Percentiles rank a stretch among this genome's conserved stretches.
phyloP scores from a whole-genome alignment of 2,888 invertebrate species.

The Auanema sp. region DNA sequence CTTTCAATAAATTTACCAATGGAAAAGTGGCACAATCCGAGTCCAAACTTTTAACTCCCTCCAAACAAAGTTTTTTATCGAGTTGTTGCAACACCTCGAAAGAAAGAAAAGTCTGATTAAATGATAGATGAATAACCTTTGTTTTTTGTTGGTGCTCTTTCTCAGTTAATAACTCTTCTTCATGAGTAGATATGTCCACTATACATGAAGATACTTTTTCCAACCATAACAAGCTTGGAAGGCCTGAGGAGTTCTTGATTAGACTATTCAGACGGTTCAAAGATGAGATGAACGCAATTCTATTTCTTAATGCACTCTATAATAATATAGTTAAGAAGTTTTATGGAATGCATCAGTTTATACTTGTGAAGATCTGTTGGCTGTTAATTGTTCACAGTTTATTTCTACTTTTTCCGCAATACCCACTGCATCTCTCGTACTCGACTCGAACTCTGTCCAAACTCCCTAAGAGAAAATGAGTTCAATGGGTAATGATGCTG shows the following conservation, averaged over 20 bases:
- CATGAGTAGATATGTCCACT: constrained; percentile 23
- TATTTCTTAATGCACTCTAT: constrained; percentile 26
- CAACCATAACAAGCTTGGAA: constrained; percentile 23
- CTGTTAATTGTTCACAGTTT: constrained; percentile 44
- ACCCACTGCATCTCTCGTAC: constrained; percentile 38
- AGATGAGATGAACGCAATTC: constrained; percentile 34
- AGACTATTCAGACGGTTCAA: constrained; percentile 33
- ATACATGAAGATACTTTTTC: constrained; percentile 39
- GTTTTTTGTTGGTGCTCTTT: constrained; percentile 6
- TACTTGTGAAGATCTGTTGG: constrained; percentile 32
- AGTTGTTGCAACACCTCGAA: constrained; percentile 16
- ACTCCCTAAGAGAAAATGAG: constrained; percentile 28
- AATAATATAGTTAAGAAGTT: neutral
- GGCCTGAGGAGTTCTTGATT: constrained; percentile 18
- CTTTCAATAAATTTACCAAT: constrained; percentile 14
- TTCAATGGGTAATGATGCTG: neutral
- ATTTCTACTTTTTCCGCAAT: constrained; percentile 49
- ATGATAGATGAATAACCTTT: constrained; percentile 5
- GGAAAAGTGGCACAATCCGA: constrained; percentile 34
- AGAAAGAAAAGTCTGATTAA: neutral
- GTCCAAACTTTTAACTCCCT: constrained; percentile 33
- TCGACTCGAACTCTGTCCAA: constrained; percentile 44
- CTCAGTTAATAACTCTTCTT: constrained; percentile 5
- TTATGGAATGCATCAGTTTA: neutral
- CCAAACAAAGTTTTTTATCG: constrained; percentile 26